A percentile compares a stretch with the other conserved stretches of the same genome.
Evolutionary conservation across 1,140 invertebrate species (phyloP).

Genomic region (Pogonomyrmex barbatus): DNA sequence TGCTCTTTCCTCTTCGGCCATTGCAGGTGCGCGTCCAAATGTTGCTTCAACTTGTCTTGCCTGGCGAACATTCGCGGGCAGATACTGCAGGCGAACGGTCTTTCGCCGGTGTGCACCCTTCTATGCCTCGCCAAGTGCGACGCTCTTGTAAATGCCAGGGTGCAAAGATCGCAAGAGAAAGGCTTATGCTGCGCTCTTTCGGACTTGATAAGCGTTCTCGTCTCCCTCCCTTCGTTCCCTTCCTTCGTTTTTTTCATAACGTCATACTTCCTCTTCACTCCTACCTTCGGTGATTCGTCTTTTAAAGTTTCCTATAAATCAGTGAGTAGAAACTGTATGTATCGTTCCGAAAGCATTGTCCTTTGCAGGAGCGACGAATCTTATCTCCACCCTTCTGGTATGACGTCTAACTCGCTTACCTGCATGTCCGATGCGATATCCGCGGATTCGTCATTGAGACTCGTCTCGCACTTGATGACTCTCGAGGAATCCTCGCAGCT

Average conservation of each 20-base stretch:
- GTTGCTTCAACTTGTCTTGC: slow-evolving; percentile 87
- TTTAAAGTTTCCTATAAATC: slow-evolving; percentile 77
- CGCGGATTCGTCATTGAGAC: slow-evolving; percentile 72
- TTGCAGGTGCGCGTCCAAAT: slow-evolving; percentile 86
- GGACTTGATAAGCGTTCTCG: slow-evolving; percentile 57
- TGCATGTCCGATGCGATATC: slow-evolving; percentile 81
- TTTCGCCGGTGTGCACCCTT: slow-evolving; percentile 88
- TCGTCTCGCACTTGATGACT: slow-evolving; percentile 73
- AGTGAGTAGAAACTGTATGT: not conserved
- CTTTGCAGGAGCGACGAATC: not conserved
- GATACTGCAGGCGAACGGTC: slow-evolving; percentile 87
- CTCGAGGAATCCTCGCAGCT: slow-evolving; percentile 65
- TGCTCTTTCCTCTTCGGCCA: slow-evolving; percentile 79
- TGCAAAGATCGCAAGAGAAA: slow-evolving; percentile 86
- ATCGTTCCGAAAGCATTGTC: not conserved
- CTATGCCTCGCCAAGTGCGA: slow-evolving; percentile 92
- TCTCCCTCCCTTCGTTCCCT: slow-evolving; percentile 63
- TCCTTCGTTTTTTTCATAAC: slow-evolving; percentile 42
- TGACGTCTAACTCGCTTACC: slow-evolving; percentile 71
- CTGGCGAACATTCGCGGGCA: slow-evolving; percentile 90
- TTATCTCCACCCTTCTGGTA: not conserved
- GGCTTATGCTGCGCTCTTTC: slow-evolving; percentile 82
- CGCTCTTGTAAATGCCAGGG: slow-evolving; percentile 87
- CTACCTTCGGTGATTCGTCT: slow-evolving; percentile 70
- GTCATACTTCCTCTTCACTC: slow-evolving; percentile 67